Evolutionary conservation across 2,797 vertebrate species (phyloP).

Genomic region (Hippocampus kuda): DNA sequence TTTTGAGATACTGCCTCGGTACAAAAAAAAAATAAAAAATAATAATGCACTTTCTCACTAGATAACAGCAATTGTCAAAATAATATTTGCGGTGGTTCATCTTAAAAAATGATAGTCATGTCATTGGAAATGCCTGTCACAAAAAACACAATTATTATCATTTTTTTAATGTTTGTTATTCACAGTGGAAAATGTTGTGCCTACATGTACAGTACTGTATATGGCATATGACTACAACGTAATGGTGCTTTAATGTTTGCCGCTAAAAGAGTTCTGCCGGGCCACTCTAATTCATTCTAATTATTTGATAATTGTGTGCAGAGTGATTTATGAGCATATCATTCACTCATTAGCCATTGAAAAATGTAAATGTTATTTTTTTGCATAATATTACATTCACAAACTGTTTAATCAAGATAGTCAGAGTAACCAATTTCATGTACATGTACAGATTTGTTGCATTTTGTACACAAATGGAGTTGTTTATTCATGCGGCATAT

Average conservation of each 20-base stretch:
- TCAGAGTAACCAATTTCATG: constrained; percentile 20
- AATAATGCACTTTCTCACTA: neutral
- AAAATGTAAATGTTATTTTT: constrained; percentile 24
- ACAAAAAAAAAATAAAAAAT: too few species aligned
- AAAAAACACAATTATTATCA: neutral
- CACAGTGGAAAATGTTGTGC: neutral
- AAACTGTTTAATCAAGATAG: constrained; percentile 10
- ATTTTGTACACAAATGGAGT: constrained; percentile 21
- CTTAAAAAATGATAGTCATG: neutral
- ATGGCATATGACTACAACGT: constrained; percentile 1
- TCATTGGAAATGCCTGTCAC: neutral
- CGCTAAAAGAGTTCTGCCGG: constrained; percentile 12
- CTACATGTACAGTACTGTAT: neutral
- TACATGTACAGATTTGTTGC: constrained; percentile 23
- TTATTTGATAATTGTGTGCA: constrained; percentile 12
- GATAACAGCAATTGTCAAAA: neutral
- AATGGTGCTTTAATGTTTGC: constrained; percentile 10
- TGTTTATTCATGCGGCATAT: constrained; percentile 29
- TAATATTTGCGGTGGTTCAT: neutral
- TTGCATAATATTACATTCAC: constrained; percentile 14
- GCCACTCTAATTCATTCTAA: constrained; percentile 13
- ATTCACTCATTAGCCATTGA: constrained; percentile 16
- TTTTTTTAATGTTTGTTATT: neutral
- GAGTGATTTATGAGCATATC: constrained; percentile 10
- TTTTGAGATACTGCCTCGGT: constrained; percentile 9